Evolutionary conservation across 2,797 vertebrate species (phyloP).

Genomic region (Martes flavigula): DNA sequence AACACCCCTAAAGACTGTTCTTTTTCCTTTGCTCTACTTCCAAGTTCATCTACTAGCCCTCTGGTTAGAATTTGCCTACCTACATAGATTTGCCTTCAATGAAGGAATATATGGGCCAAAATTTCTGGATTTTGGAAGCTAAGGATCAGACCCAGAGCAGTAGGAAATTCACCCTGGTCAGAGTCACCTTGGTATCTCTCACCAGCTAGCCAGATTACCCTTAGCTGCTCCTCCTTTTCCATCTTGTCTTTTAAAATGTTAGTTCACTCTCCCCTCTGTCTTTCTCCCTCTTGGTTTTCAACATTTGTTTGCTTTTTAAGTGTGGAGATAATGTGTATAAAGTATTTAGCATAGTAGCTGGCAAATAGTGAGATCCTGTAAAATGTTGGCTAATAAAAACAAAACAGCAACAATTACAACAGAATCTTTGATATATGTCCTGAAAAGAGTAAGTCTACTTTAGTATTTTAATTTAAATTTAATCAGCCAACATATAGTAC

Average conservation of each 20-base stretch:
- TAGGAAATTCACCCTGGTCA: not conserved
- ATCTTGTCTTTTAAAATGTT: not conserved
- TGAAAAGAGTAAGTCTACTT: not conserved
- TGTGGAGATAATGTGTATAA: not conserved
- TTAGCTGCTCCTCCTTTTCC: not conserved
- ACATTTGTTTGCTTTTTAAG: not conserved
- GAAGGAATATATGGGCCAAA: not conserved
- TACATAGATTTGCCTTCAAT: not conserved
- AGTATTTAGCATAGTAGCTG: not conserved
- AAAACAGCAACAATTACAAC: not conserved
- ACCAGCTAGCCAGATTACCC: not conserved
- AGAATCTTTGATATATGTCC: not conserved
- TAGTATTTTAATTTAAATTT: not conserved
- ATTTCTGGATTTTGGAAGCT: constrained; percentile 5
- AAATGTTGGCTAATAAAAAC: constrained; percentile 13
- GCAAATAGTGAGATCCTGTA: not conserved
- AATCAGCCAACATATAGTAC: not conserved
- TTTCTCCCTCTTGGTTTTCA: not conserved
- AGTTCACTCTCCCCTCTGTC: not conserved
- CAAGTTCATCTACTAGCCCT: not conserved
- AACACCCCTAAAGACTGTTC: not conserved
- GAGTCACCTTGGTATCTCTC: not conserved
- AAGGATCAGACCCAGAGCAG: not conserved
- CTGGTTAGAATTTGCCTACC: constrained; percentile 30
- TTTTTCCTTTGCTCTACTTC: not conserved